phyloP scores from a whole-genome alignment of 2,797 vertebrate species.

The Knipowitschia caucasica region DNA sequence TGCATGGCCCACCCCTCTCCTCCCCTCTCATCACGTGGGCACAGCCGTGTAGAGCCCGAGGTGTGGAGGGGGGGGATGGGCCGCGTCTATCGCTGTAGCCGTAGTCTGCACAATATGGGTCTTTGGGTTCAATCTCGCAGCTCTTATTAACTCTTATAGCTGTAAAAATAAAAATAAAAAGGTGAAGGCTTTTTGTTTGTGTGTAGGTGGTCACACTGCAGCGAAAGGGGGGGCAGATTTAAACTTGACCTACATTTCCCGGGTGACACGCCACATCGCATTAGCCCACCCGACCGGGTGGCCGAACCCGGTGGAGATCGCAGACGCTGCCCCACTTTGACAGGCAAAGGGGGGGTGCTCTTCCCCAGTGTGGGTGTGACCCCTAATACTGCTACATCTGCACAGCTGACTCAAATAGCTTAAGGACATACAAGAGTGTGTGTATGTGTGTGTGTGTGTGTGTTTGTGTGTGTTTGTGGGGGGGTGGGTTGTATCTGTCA shows the following conservation, averaged over 20 bases:
- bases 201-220: conserved; percentile 57
- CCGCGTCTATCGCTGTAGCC: conserved; percentile 26
- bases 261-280: conserved; percentile 81
- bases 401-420: conserved; percentile 66
- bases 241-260: conserved; percentile 88
- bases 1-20: conserved; percentile 28
- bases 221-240: conserved; percentile 66
- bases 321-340: conserved; percentile 77
- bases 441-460: no score
- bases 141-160: not conserved
- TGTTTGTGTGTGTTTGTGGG: no score
- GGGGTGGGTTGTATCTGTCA: not conserved
- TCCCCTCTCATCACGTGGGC: conserved; percentile 58
- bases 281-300: conserved; percentile 78
- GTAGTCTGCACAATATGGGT: conserved; percentile 29
- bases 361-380: conserved; percentile 55
- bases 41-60: conserved; percentile 52
- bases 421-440: conserved; percentile 20
- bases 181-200: conserved; percentile 27
- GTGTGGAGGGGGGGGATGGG: conserved; percentile 35
- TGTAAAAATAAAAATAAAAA: not conserved
- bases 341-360: conserved; percentile 78
- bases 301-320: conserved; percentile 74
- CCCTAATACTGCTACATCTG: conserved; percentile 16
- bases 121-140: conserved; percentile 6